Conservation (phyloP, 2,113 vertebrate genomes). For the Chelonoidis abingdonii region DNA sequence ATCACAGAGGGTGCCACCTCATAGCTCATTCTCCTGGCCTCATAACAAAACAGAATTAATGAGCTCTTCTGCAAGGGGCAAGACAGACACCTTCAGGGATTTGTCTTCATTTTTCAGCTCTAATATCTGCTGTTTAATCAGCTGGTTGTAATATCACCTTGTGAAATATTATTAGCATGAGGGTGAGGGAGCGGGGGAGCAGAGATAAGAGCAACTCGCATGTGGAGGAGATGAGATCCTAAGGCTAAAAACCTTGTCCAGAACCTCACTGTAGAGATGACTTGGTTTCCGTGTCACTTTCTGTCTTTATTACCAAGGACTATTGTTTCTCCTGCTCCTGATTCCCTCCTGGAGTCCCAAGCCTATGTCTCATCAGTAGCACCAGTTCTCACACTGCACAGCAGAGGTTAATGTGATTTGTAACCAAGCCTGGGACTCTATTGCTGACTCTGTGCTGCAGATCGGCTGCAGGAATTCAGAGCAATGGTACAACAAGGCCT, state of each 20-base stretch:
- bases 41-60: not conserved
- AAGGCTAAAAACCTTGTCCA: not conserved
- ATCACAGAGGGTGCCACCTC: too few species aligned
- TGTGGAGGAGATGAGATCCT: not conserved
- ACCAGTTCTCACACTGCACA: not conserved
- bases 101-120: not conserved
- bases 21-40: not conserved
- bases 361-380: not conserved
- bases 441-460: not conserved
- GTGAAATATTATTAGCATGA: not conserved
- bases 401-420: not conserved
- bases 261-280: not conserved
- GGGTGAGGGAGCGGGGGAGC: not conserved
- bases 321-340: not conserved
- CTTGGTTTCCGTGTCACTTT: too few species aligned
- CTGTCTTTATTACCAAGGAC: not conserved
- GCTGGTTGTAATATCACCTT: not conserved
- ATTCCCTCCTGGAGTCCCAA: not conserved
- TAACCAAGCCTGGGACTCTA: not conserved
- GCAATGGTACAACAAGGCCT: too few species aligned
- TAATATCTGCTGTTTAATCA: not conserved
- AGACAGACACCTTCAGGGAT: not conserved
- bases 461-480: not conserved
- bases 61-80: rapidly evolving
- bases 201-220: not conserved